These are phyloP conservation scores for Lingula anatina DNA, from an alignment of 2,888 invertebrate genomes.

Conservation along the genomic window DNA sequence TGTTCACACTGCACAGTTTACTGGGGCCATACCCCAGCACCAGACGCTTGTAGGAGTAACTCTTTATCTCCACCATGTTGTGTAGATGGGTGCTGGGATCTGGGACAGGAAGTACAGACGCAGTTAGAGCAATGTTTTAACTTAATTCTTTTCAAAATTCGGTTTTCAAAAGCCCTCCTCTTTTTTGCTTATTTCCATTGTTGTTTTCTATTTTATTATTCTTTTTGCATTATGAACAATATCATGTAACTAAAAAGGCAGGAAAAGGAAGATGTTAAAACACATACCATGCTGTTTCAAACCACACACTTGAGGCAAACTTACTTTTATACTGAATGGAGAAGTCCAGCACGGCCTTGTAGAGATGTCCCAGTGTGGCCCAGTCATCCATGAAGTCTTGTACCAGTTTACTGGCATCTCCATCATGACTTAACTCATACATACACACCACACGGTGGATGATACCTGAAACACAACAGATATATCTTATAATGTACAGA, in stretches of 20 bases:
- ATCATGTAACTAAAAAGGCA: too few relatives aligned
- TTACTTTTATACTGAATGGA: slow-evolving; percentile 68
- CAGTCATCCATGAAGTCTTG: slow-evolving; percentile 85
- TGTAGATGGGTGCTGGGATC: slow-evolving; percentile 25
- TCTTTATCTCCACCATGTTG: slow-evolving; percentile 63
- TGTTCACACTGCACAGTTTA: slow-evolving; percentile 70
- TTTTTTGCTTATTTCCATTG: too few relatives aligned
- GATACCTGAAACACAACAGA: slow-evolving; percentile 58
- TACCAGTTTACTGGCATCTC: slow-evolving; percentile 73
- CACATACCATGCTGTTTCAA: neutral
- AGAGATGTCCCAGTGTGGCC: slow-evolving; percentile 86
- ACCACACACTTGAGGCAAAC: too few relatives aligned
- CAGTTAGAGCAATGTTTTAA: too few relatives aligned
- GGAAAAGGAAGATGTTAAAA: too few relatives aligned
- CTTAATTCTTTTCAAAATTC: too few relatives aligned
- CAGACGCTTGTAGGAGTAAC: slow-evolving; percentile 87
- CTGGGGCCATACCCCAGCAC: slow-evolving; percentile 84
- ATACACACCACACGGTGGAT: slow-evolving; percentile 83
- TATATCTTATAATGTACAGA: too few relatives aligned
- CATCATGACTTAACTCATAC: slow-evolving; percentile 78
- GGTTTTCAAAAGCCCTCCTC: too few relatives aligned
- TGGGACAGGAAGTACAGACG: too few relatives aligned
- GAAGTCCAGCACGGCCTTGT: slow-evolving; percentile 77
- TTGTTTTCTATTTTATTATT: too few relatives aligned
- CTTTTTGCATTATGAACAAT: too few relatives aligned